Percentiles rank a stretch among this genome's conserved stretches.
Conservation (phyloP, 1,140 invertebrate genomes). For the Argopecten irradians region DNA sequence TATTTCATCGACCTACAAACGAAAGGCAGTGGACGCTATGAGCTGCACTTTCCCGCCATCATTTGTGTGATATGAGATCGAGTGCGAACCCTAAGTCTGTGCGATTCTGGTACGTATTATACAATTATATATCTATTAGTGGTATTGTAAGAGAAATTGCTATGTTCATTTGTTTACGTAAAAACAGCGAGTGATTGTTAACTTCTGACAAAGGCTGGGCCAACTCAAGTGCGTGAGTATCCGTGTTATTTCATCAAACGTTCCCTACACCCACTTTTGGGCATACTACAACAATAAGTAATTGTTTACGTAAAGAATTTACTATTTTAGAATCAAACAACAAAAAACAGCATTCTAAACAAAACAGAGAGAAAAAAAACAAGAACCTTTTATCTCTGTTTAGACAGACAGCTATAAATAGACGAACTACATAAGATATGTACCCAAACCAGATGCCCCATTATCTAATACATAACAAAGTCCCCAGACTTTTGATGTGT, state of each 20-base stretch:
- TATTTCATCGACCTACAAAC: background rate
- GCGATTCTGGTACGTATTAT: conserved; percentile 13
- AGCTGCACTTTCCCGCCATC: background rate
- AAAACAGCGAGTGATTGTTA: background rate
- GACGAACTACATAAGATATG: background rate
- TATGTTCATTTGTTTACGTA: background rate
- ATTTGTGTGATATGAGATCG: background rate
- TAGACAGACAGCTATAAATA: background rate
- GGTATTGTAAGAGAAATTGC: background rate
- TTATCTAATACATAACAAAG: background rate
- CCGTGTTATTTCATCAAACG: too few species aligned
- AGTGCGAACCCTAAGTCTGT: background rate
- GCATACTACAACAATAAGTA: background rate
- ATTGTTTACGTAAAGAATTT: background rate
- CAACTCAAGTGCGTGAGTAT: background rate
- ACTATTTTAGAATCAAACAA: too few species aligned
- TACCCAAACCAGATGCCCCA: background rate
- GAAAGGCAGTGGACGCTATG: background rate
- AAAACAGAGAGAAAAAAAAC: background rate
- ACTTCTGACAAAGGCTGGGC: background rate
- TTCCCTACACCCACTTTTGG: too few species aligned
- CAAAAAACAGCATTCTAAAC: background rate
- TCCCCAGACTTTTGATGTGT: conserved; percentile 12
- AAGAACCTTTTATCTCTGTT: background rate
- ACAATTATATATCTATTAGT: background rate